phyloP scores from a whole-genome alignment of 2,797 vertebrate genomes.

The Gambelia wislizenii region DNA sequence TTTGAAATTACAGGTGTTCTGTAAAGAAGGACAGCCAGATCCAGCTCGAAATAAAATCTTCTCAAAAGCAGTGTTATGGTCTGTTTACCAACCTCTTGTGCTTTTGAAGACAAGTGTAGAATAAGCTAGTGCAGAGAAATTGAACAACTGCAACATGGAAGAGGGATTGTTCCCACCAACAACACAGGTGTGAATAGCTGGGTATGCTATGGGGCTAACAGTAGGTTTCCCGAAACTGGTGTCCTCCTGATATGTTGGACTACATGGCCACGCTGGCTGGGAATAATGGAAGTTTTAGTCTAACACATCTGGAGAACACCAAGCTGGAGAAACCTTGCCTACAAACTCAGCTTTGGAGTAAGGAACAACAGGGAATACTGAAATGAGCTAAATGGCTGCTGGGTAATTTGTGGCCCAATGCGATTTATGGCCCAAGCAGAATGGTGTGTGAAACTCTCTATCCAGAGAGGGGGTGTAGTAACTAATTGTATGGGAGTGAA shows the following conservation, averaged over 20 bases:
- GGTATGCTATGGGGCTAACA: not conserved
- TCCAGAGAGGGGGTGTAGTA: not conserved
- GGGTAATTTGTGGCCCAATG: not conserved
- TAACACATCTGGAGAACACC: not conserved
- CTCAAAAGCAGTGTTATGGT: slow-evolving; percentile 4
- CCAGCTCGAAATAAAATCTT: not conserved
- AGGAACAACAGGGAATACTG: not conserved
- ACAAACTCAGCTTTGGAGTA: not conserved
- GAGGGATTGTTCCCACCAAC: not conserved
- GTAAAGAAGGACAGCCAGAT: not conserved
- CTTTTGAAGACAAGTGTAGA: not conserved
- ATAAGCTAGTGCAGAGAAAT: not conserved
- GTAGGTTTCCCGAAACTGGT: not conserved
- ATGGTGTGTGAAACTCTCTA: not conserved
- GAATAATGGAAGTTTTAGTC: not conserved
- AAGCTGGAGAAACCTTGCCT: not conserved
- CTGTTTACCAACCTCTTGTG: slow-evolving; percentile 5
- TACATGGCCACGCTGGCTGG: not conserved
- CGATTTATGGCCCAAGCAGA: not conserved
- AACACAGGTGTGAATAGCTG: not conserved
- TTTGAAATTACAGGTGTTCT: not conserved
- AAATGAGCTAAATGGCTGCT: not conserved
- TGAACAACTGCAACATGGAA: not conserved
- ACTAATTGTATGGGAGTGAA: not conserved
- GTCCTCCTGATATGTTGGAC: not conserved